Base-by-base conservation (phyloP, 1,140 invertebrate genomes). In the Tachypleus tridentatus region DNA sequence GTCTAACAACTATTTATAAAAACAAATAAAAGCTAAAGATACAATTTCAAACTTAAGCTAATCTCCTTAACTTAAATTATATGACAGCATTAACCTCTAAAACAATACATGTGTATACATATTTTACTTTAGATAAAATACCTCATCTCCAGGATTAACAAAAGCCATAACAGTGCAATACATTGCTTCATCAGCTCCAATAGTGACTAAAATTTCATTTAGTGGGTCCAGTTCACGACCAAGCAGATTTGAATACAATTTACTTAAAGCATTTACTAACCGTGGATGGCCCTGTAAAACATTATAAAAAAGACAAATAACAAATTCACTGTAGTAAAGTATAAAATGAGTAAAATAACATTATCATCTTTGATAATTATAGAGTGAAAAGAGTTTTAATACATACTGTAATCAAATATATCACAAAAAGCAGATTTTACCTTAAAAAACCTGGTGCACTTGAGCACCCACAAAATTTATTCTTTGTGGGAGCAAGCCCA, bases 121-220 rank as follows among this genome's bases (percentile, higher is more conserved):
- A 54, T 71, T 73, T 64, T 54, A 8, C 7, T 8, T n/a, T 54
- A 54, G n/a, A 7, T 54, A 54, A 54, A 7, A 8, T 8, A 80
- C 81, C 73, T 83, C 81, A 73, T 83, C 82, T 51, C 79, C 81
- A 9, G 76, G 75, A 64, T 79, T 76, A 10, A 80, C 61, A 29
- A 78, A 64, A 29, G 79, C 80, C 59, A 79, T 72, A 54, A 82
- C 73, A 49, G 76, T 67, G 69, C 76, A 79, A 62, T 73, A 78
- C 56, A 80, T 69, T 4, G 80, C 73, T 53, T 79, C 77, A 71
- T 82, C 83, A 4, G 81, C 82, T 47, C 81, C 82, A 9, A 78
- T 73, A 4, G 80, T 80, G 3, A 82, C 73, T 2, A 81, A 70
- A 49, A 82, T 73, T 61, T 83, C 76, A 52, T 72, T 74, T 60